Evolutionary conservation across 2,797 vertebrate species (phyloP), one percentile per base, ranked within the genome.

Genomic region (Sebastes diploproa): DNA sequence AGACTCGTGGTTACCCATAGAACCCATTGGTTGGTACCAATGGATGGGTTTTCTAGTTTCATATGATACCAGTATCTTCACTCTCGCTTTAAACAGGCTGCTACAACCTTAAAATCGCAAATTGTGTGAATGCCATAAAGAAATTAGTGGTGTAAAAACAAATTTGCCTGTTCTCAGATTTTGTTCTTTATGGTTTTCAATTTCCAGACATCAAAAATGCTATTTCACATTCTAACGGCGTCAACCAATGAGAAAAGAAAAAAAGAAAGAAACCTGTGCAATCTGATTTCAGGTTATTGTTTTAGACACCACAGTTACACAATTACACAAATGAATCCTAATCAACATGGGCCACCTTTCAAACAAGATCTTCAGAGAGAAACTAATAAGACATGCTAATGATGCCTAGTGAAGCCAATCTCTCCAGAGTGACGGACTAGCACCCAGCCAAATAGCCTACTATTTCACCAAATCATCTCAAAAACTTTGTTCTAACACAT

Each of bases 401-500:
- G 56, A 72, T 50, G 75, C 50, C 56, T 29, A 29, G 10, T 75
- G 74, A n/a, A 62, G 62, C 50, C 72, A 73, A 20, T 66, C 7
- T 10, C 20, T 77, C 34, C 55, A 55, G n/a, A 75, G 38, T 36
- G 27, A 60, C 16, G 46, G 63, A 55, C 54, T 27, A 34, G 60
- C 63, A 63, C 42, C 55, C 34, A 18, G 38, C 74, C 58, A 58
- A 64, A 72, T 20, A 66, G 61, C 20, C 42, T 30, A 34, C 55
- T 30, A 25, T 54, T 78, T 64, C 38, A 59, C 32, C 74, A 73
- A 67, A 70, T 59, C 38, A 46, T 83, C 60, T 70, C 16, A 23
- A n/a, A 58, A 65, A 72, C 14, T 22, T 69, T 67, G 38, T 52
- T 71, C 63, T 3, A 52, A 68, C 73, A 34, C 79, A 86, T 85